Base-by-base conservation (phyloP, 2,888 invertebrate genomes). In the Synanthedon vespiformis region DNA sequence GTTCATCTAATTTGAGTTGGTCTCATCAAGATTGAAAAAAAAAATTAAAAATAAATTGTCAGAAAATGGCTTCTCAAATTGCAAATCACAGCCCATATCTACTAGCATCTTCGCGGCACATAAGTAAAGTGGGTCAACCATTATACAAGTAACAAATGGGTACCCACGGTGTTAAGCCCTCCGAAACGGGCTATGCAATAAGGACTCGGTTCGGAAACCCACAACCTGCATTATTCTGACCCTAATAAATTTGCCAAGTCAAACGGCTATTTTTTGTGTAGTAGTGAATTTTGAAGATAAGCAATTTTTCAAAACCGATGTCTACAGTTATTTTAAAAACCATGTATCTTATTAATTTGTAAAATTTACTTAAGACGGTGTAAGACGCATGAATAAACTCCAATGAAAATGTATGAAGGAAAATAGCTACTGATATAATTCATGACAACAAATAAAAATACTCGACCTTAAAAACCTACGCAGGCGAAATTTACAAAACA, bases 211-310 rank as follows among this genome's bases (percentile, higher is more conserved):
- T 75, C 75, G 72, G 79, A 76, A 80, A 77, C 82, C 81, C 80
- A 71, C 81, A 79, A 81, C 80, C 80, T 80, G 83, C 80, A 82
- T 83, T 85, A 84, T 79, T 83, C 76, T 80, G 80, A 86, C 86
- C 86, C 82, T 86, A 84, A 86, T 86, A 86, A 86, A 85, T 86
- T 82, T 78, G 63, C 75, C 72, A 64, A 80, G 83, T 77, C 83
- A 81, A 83, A 83, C 79, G 65, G 72, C 72, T 71, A 77, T 76
- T 81, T 82, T 82, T 73, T 76, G 80, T 34, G 8, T 34, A 34
- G 34, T 10, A 34, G 34, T 34, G 10, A 34, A 34, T 34, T 34
- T 34, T 34, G 8, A 34, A 34, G 34, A 34, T 34, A 8, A 34
- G 6, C 34, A 34, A 34, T 34, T 34, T 34, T 34, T 34, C 2